These are phyloP conservation scores for Gallinago jamesoni DNA, from an alignment of 2,113 vertebrate species.

Conservation along the genomic window DNA sequence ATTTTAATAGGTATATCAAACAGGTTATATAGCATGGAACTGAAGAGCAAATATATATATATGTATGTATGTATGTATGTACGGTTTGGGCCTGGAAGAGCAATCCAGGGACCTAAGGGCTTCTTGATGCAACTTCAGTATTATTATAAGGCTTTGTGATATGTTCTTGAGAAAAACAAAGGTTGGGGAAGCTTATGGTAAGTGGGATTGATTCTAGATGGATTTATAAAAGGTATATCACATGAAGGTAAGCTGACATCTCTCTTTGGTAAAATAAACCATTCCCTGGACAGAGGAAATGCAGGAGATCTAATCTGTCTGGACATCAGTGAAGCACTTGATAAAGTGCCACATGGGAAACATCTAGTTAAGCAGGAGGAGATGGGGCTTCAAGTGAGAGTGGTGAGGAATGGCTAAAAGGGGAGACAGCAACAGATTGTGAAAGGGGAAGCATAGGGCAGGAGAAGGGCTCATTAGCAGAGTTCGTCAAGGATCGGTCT, in stretches of 20 bases:
- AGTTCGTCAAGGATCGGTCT: constrained; percentile 61
- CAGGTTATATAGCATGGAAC: not conserved
- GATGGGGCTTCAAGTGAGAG: not conserved
- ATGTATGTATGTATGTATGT: not conserved
- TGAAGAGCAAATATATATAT: not conserved
- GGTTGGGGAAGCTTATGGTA: not conserved
- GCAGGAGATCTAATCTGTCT: constrained; percentile 23
- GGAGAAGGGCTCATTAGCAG: constrained; percentile 65
- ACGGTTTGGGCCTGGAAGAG: not conserved
- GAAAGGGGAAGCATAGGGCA: constrained; percentile 51
- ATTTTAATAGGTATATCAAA: constrained; percentile 30
- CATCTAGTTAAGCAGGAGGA: constrained; percentile 44
- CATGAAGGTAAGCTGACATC: not conserved
- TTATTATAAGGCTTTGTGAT: not conserved
- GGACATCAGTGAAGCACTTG: constrained; percentile 12
- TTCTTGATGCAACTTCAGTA: not conserved
- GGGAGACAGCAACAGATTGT: constrained; percentile 42
- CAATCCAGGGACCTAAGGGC: not conserved
- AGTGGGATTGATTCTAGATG: not conserved
- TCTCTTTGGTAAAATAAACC: not conserved
- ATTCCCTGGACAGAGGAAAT: not conserved
- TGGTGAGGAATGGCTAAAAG: constrained; percentile 65
- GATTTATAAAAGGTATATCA: not conserved
- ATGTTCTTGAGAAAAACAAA: not conserved
- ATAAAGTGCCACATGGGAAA: constrained; percentile 46